Evolutionary conservation across 2,113 vertebrate species (phyloP).

Genomic region (Aplodontia rufa): DNA sequence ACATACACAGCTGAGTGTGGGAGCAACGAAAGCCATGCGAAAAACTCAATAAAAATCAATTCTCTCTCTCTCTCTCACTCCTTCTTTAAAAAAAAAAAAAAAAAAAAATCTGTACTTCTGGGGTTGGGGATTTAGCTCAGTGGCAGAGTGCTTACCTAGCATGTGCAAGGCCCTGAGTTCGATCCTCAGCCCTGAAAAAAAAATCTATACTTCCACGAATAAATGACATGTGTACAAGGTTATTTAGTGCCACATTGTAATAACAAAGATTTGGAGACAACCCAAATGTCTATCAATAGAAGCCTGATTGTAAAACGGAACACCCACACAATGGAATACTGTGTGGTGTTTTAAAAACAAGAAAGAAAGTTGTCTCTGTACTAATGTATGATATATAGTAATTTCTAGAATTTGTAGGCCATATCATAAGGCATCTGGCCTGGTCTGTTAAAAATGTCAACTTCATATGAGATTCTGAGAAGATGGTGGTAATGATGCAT

Average conservation of each 20-base stretch:
- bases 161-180: too few relatives aligned
- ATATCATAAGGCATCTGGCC: neutral
- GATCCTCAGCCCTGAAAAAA: too few relatives aligned
- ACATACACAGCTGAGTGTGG: too few relatives aligned
- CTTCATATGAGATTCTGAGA: neutral
- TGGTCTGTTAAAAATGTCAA: neutral
- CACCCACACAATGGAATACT: neutral
- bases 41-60: too few relatives aligned
- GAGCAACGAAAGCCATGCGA: too few relatives aligned
- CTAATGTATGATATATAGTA: neutral
- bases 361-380: neutral
- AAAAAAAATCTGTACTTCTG: too few relatives aligned
- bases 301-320: neutral
- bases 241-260: neutral
- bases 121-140: too few relatives aligned
- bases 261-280: neutral
- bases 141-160: too few relatives aligned
- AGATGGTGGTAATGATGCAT: neutral
- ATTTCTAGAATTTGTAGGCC: neutral
- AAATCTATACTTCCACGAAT: neutral
- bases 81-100: too few relatives aligned
- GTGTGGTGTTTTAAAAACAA: neutral
- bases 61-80: too few relatives aligned
- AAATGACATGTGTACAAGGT: neutral
- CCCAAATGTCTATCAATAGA: constrained; percentile 24